phyloP scores from a whole-genome alignment of 2,888 invertebrate species.

The Galeruca laticollis region DNA sequence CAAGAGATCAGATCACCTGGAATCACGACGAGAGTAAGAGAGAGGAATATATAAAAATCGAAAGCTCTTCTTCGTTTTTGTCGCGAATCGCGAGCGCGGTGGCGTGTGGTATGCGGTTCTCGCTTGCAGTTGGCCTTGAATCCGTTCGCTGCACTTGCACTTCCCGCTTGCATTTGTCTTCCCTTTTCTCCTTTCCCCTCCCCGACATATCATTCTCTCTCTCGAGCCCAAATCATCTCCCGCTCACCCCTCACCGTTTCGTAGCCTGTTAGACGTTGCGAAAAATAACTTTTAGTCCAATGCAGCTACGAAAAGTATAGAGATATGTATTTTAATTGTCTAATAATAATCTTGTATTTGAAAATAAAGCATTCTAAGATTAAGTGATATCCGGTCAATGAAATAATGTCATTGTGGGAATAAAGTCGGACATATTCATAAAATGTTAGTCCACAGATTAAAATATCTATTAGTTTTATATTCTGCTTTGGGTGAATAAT shows the following conservation, averaged over 20 bases:
- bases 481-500: too few relatives aligned
- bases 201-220: slow-evolving; percentile 38
- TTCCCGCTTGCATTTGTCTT: slow-evolving; percentile 60
- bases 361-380: too few relatives aligned
- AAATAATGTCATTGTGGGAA: too few relatives aligned
- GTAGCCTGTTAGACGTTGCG: slow-evolving; percentile 14
- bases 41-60: slow-evolving; percentile 12
- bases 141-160: slow-evolving; percentile 69
- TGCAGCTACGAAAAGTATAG: not conserved
- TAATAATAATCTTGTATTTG: not conserved
- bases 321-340: not conserved
- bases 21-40: slow-evolving; percentile 30
- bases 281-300: slow-evolving; percentile 18
- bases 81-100: slow-evolving; percentile 13
- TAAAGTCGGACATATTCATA: too few relatives aligned
- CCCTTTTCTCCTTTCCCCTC: slow-evolving; percentile 47
- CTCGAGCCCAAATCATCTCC: slow-evolving; percentile 16
- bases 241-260: not conserved
- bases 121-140: slow-evolving; percentile 62
- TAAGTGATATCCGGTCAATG: too few relatives aligned
- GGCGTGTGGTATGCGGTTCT: slow-evolving; percentile 48
- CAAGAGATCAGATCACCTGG: slow-evolving; percentile 32
- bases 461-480: too few relatives aligned
- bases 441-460: too few relatives aligned
- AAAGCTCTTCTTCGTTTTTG: slow-evolving; percentile 27